Conservation (phyloP, 2,888 invertebrate genomes). For the Drosophila anomelani region DNA sequence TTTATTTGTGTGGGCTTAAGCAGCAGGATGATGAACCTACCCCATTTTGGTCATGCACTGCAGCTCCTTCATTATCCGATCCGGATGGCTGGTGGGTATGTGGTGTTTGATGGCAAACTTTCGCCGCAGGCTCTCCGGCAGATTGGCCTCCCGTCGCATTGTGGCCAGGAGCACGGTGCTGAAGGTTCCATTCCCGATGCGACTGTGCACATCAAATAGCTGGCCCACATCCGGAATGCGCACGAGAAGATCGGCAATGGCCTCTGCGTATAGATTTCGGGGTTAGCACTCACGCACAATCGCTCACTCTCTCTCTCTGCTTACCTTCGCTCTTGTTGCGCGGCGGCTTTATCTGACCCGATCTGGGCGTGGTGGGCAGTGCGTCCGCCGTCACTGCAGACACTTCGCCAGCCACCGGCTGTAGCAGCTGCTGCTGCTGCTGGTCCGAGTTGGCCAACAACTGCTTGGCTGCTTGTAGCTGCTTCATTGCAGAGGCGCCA, state of each 20-base stretch:
- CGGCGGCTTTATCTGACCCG: constrained; percentile 6
- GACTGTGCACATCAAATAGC: constrained; percentile 88
- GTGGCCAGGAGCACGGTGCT: constrained; percentile 93
- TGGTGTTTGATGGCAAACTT: constrained; percentile 94
- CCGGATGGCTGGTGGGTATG: constrained; percentile 94
- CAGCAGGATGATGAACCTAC: constrained; percentile 84
- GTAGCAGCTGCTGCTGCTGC: neutral
- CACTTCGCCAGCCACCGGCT: constrained; percentile 3
- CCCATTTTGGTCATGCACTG: constrained; percentile 91
- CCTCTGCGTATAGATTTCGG: constrained; percentile 65
- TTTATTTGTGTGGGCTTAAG: neutral
- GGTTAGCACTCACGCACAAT: neutral
- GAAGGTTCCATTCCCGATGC: constrained; percentile 94
- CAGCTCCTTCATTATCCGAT: constrained; percentile 92
- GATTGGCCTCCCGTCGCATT: constrained; percentile 84
- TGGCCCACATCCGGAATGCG: constrained; percentile 87
- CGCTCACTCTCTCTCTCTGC: neutral
- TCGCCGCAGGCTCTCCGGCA: constrained; percentile 85
- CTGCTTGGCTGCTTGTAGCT: constrained; percentile 1
- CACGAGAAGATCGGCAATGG: constrained; percentile 81
- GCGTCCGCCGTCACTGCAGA: neutral
- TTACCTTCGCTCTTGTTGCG: constrained; percentile 27
- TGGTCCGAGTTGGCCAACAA: neutral
- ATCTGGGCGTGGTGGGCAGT: constrained; percentile 15
- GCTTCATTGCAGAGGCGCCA: neutral